phyloP scores from a whole-genome alignment of 1,140 invertebrate genomes.

The Lepidurus packardi region DNA sequence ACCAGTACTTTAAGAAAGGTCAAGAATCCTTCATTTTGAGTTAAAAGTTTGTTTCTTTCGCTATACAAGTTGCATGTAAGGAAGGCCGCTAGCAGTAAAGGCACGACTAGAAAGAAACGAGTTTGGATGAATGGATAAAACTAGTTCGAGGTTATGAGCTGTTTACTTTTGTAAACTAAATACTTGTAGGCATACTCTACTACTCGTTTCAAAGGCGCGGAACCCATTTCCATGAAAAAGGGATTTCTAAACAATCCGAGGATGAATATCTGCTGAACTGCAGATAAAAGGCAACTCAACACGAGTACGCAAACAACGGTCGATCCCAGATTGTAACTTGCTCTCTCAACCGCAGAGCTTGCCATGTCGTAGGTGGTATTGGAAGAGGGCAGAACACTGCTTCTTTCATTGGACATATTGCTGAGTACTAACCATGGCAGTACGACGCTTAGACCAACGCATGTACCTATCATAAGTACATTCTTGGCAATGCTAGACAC shows the following conservation, averaged over 20 bases:
- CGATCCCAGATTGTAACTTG: neutral
- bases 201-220: neutral
- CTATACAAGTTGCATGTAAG: neutral
- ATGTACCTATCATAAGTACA: neutral
- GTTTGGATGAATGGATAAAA: neutral
- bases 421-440: neutral
- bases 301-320: neutral
- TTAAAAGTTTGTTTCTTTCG: neutral
- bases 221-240: neutral
- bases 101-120: neutral
- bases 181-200: neutral
- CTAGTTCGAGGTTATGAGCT: too few relatives aligned
- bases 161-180: neutral
- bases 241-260: slow-evolving; percentile 1
- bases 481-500: neutral
- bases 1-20: neutral
- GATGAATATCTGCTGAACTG: slow-evolving; percentile 7
- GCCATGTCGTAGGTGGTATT: neutral
- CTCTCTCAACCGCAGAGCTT: neutral
- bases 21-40: neutral
- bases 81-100: slow-evolving; percentile 17
- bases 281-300: neutral
- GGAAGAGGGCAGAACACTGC: neutral
- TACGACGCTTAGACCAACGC: neutral
- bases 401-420: neutral